Percentiles rank a stretch among this genome's conserved stretches.
phyloP scores from a whole-genome alignment of 1,140 invertebrate genomes.

The Cydia splendana region DNA sequence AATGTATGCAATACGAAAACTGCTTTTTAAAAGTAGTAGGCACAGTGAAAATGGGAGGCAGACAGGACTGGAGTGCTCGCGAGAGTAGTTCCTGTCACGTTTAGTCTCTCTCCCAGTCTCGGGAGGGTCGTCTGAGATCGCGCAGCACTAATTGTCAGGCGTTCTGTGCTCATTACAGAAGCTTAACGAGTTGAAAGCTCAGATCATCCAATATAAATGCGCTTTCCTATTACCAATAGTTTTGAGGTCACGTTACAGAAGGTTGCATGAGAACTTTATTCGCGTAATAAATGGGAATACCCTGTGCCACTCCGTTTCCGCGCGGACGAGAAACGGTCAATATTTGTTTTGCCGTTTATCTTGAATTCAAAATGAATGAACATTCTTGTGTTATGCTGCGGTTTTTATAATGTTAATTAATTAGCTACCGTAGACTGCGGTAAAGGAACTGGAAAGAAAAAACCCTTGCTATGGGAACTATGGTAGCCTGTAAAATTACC shows the following conservation, averaged over 20 bases:
- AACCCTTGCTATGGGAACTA: too few relatives aligned
- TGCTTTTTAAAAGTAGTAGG: background rate
- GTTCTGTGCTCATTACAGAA: background rate
- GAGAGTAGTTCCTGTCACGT: slow-evolving; percentile 50
- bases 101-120: slow-evolving; percentile 51
- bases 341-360: slow-evolving; percentile 26
- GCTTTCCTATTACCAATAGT: too few relatives aligned
- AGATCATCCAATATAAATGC: background rate
- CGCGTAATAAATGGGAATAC: background rate
- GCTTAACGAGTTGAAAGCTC: background rate
- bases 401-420: background rate
- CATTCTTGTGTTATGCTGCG: background rate
- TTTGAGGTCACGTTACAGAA: too few relatives aligned
- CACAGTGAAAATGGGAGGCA: slow-evolving; percentile 2
- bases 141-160: slow-evolving; percentile 60
- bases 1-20: background rate
- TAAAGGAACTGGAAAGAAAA: background rate
- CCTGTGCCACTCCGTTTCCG: background rate
- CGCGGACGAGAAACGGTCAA: background rate
- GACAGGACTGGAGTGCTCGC: slow-evolving; percentile 2
- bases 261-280: too few relatives aligned
- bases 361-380: slow-evolving; percentile 1
- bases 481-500: too few relatives aligned
- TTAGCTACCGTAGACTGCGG: background rate
- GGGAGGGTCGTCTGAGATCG: slow-evolving; percentile 59